Percentiles rank a stretch among this genome's conserved stretches.
These are phyloP conservation scores for Limnephilus marmoratus DNA, from an alignment of 2,888 invertebrate species.

Conservation along the genomic window DNA sequence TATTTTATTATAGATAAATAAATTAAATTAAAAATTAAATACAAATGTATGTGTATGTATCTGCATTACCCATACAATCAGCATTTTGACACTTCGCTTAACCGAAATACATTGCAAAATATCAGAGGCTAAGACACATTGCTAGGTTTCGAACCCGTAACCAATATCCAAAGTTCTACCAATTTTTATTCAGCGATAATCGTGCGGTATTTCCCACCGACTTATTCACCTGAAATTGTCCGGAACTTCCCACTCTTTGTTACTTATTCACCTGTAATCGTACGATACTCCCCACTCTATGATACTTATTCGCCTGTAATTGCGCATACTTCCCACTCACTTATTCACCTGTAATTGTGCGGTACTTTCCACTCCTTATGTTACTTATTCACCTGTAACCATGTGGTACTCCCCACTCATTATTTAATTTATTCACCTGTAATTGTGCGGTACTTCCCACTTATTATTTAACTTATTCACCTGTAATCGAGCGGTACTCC, in stretches of 20 bases:
- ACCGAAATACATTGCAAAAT: too few relatives aligned
- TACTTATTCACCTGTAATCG: slow-evolving; percentile 66
- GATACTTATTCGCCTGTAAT: too few relatives aligned
- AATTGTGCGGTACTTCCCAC: slow-evolving; percentile 70
- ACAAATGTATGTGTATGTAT: too few relatives aligned
- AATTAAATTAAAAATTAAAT: too few relatives aligned
- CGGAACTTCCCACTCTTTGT: slow-evolving; percentile 70
- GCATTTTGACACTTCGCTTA: too few relatives aligned
- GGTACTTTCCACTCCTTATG: slow-evolving; percentile 70
- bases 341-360: slow-evolving; percentile 66
- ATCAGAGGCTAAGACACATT: too few relatives aligned
- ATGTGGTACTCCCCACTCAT: background rate
- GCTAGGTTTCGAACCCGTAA: too few relatives aligned
- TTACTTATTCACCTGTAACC: background rate
- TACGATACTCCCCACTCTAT: slow-evolving; percentile 69
- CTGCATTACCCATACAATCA: too few relatives aligned
- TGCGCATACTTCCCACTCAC: background rate
- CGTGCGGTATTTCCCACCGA: too few relatives aligned
- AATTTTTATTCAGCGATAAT: slow-evolving; percentile 58
- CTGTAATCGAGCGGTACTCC: background rate
- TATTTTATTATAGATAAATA: too few relatives aligned
- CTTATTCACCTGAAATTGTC: slow-evolving; percentile 66
- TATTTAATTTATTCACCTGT: slow-evolving; percentile 55
- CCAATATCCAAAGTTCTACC: slow-evolving; percentile 67
- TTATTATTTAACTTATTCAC: background rate